Evolutionary conservation across 2,888 invertebrate genomes (phyloP), one percentile per base, ranked within the genome.

Genomic region (Heliconius charithonia): DNA sequence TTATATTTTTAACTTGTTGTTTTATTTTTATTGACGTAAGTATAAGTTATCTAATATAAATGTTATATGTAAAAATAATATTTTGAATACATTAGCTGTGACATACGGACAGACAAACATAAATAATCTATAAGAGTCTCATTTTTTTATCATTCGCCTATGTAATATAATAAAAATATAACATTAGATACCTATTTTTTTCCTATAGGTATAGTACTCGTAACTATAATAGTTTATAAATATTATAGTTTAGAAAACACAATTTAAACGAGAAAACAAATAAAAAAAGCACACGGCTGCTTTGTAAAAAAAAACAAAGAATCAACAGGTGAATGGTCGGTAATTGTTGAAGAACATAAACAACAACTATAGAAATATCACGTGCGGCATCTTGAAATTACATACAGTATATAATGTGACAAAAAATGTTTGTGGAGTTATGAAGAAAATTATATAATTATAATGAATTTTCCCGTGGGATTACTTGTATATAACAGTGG

Each of bases 301-400:
- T 72, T 27, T 9, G 7, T 63, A 74, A 74, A 74, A 74, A 74
- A 74, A 74, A 74, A 74, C 45, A 62, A 74, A 74, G 74, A 74
- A 27, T 7, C 41, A 74, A 27, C 72, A 67, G 77, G 77, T 78
- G 73, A 73, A 78, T 37, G 77, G 56, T 78, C 77, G 59, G 62
- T 78, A 78, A 73, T 78, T 74, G 74, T 22, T 45, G 63, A 27
- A 74, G 74, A 74, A 45, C 74, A 29, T 22, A 9, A 27, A 72
- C 63, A 59, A 13, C 73, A 59, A 22, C 32, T 51, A 22, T 72
- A 63, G 63, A 74, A 74, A 63, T 74, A 62, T 62, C 74, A 74
- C 27, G 41, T 12, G 62, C 22, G n/a, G 56, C 32, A 69, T 69
- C 41, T 69, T 69, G 67, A 69, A 41, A 69, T 69, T 69, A 69